Percentiles rank a stretch among this genome's conserved stretches.
Conservation (phyloP, 2,113 vertebrate genomes). For the Andinoacara biseriatus region DNA sequence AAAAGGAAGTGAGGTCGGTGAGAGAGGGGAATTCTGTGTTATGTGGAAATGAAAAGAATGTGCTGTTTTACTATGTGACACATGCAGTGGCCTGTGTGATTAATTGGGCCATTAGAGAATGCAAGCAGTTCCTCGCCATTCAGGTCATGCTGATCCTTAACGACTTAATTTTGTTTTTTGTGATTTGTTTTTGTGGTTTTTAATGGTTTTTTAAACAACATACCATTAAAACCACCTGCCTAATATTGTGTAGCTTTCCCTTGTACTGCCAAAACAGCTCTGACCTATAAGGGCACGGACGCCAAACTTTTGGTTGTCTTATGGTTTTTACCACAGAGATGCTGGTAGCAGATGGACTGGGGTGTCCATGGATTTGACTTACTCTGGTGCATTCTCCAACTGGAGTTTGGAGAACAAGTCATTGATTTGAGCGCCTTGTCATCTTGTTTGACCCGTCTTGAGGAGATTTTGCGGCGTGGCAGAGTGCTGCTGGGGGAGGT, state of each 20-base stretch:
- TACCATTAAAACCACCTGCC: slow-evolving; percentile 2
- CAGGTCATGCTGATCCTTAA: slow-evolving; percentile 28
- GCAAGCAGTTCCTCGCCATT: slow-evolving; percentile 43
- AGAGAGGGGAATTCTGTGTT: slow-evolving; percentile 52
- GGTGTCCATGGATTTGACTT: background rate
- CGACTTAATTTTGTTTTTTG: slow-evolving; percentile 28
- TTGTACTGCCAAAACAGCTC: background rate
- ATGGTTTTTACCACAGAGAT: background rate
- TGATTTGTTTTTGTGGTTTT: slow-evolving; percentile 14
- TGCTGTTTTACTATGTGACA: slow-evolving; percentile 59
- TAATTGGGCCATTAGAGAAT: slow-evolving; percentile 66
- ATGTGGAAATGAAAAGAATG: slow-evolving; percentile 70
- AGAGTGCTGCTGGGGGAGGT: background rate
- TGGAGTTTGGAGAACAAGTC: too few species aligned
- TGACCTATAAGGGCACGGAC: background rate
- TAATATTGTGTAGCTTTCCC: background rate
- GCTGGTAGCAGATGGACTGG: background rate
- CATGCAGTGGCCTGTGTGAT: slow-evolving; percentile 63
- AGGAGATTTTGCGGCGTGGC: too few species aligned
- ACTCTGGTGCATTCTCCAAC: background rate
- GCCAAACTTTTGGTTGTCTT: background rate
- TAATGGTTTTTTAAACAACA: slow-evolving; percentile 16
- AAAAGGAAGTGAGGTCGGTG: slow-evolving; percentile 52
- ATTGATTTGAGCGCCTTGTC: too few species aligned
- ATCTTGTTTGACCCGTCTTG: too few species aligned